Percentiles rank a stretch among this genome's conserved stretches.
Evolutionary conservation across 2,888 invertebrate species (phyloP).

Genomic region (Eristalis pertinax): DNA sequence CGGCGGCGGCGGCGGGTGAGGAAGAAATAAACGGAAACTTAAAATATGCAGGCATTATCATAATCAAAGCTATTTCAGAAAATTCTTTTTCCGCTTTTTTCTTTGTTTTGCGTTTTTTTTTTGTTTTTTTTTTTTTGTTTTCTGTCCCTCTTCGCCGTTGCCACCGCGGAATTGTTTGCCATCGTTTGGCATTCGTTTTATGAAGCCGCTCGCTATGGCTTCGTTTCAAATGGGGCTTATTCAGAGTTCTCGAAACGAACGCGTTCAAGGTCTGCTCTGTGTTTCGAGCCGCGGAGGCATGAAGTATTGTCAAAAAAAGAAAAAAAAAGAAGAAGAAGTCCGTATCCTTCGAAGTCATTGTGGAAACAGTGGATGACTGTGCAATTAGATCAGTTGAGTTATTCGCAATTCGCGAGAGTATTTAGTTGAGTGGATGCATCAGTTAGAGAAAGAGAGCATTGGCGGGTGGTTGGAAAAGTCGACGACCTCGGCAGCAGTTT

Average conservation of each 20-base stretch:
- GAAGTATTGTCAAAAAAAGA: constrained; percentile 19
- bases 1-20: neutral
- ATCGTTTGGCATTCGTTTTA: constrained; percentile 16
- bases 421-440: no score
- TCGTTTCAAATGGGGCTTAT: constrained; percentile 1
- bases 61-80: constrained; percentile 67
- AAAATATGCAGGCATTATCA: constrained; percentile 66
- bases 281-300: neutral
- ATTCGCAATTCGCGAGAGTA: no score
- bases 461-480: no score
- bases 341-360: neutral
- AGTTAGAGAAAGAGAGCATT: no score
- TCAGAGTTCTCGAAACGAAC: neutral
- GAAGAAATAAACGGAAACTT: constrained; percentile 34
- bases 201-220: constrained; percentile 10
- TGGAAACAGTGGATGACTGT: neutral
- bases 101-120: neutral
- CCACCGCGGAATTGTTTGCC: neutral
- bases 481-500: no score
- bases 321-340: neutral
- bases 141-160: neutral
- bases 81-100: constrained; percentile 12
- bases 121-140: neutral
- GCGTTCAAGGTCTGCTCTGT: neutral
- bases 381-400: neutral